These are phyloP conservation scores for Dipodomys merriami DNA, from an alignment of 2,113 vertebrate species.

Conservation along the genomic window DNA sequence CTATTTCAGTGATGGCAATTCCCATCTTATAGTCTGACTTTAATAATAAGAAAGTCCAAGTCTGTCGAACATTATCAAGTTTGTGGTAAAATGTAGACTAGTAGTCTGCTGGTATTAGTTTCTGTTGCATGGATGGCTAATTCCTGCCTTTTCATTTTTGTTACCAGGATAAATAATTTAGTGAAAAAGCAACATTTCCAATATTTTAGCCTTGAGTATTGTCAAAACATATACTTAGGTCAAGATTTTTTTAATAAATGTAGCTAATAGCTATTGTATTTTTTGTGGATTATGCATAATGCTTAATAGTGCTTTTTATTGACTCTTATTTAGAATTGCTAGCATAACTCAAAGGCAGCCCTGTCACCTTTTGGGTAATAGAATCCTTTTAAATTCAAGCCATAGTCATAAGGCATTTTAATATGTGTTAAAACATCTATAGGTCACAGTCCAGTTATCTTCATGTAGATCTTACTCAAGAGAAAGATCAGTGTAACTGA, in stretches of 20 bases:
- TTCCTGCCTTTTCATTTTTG: neutral
- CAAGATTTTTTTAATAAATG: neutral
- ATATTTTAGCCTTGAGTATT: neutral
- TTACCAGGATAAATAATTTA: neutral
- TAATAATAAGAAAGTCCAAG: neutral
- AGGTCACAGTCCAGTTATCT: neutral
- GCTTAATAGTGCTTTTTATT: slow-evolving; percentile 29
- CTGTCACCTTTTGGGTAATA: slow-evolving; percentile 51
- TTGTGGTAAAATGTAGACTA: neutral
- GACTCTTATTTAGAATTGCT: slow-evolving; percentile 56
- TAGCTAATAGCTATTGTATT: neutral
- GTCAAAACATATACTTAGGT: neutral
- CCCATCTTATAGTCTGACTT: neutral
- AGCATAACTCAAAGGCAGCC: slow-evolving; percentile 33
- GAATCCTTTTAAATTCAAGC: slow-evolving; percentile 17
- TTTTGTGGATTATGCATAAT: slow-evolving; percentile 36
- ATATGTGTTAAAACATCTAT: neutral
- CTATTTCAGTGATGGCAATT: rapidly evolving
- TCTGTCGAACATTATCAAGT: neutral
- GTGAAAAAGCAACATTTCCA: neutral
- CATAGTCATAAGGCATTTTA: slow-evolving; percentile 23
- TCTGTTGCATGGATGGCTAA: neutral
- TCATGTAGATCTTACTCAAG: neutral
- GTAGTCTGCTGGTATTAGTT: neutral
- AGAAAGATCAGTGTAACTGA: neutral